These are phyloP conservation scores for Hycleus cichorii DNA, from an alignment of 1,140 invertebrate species.

Conservation along the genomic window DNA sequence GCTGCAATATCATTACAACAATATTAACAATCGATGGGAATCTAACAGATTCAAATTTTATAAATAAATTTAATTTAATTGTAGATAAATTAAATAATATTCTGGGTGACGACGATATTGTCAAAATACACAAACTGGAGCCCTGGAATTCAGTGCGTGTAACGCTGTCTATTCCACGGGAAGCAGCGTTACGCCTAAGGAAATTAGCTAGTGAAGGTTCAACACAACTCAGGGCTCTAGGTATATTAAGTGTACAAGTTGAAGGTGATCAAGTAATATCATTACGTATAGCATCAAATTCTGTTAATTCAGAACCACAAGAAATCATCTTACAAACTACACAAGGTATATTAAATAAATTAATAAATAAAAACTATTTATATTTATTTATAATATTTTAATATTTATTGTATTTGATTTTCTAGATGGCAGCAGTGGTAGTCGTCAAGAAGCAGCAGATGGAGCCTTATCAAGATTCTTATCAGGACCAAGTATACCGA, in stretches of 20 bases:
- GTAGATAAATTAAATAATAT: slow-evolving; percentile 60
- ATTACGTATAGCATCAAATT: slow-evolving; percentile 69
- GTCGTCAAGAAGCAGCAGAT: slow-evolving; percentile 5
- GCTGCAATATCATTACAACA: slow-evolving; percentile 59
- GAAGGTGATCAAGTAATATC: slow-evolving; percentile 94
- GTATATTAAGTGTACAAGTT: slow-evolving; percentile 91
- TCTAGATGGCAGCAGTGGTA: slow-evolving; percentile 22
- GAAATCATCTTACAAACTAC: slow-evolving; percentile 48
- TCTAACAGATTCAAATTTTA: slow-evolving; percentile 67
- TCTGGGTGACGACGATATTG: slow-evolving; percentile 54
- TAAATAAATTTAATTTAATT: slow-evolving; percentile 57
- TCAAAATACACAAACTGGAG: slow-evolving; percentile 76
- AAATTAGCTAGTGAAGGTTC: slow-evolving; percentile 86
- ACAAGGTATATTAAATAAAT: slow-evolving; percentile 11
- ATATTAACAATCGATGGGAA: slow-evolving; percentile 76
- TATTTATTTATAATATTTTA: slow-evolving; percentile 1
- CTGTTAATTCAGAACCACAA: slow-evolving; percentile 55
- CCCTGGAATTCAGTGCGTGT: slow-evolving; percentile 97
- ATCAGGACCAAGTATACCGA: not conserved
- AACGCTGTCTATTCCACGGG: slow-evolving; percentile 91
- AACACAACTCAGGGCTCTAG: slow-evolving; percentile 76
- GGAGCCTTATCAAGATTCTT: slow-evolving; percentile 22
- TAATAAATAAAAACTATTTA: too few relatives aligned
- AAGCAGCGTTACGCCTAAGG: slow-evolving; percentile 82
- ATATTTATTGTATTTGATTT: slow-evolving; percentile 8